Conservation (phyloP, 2,888 invertebrate species). For the Linnaemya tessellans region DNA sequence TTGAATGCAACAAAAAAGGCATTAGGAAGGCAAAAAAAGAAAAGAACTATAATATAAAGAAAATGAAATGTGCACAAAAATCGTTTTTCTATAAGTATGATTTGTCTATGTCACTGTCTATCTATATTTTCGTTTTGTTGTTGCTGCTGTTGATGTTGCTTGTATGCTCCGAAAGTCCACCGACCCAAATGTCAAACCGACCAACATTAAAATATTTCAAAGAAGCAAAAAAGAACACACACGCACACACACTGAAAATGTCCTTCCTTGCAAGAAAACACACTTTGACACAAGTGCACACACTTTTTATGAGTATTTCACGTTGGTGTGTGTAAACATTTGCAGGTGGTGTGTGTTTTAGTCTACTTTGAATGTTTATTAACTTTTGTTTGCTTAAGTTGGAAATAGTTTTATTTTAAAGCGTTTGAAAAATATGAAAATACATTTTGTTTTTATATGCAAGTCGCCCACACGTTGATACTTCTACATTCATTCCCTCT, state of each 20-base stretch:
- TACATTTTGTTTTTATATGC: background rate
- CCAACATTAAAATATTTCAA: conserved; percentile 53
- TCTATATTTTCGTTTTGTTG: conserved; percentile 74
- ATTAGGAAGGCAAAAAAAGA: conserved; percentile 47
- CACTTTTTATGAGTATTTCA: background rate
- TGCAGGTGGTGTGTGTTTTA: conserved; percentile 7
- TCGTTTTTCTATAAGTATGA: conserved; percentile 73
- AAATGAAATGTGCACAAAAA: conserved; percentile 68
- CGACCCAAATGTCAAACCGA: conserved; percentile 70
- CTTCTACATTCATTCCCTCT: background rate
- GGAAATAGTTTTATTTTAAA: conserved; percentile 30
- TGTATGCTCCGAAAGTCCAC: conserved; percentile 58
- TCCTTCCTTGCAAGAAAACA: conserved; percentile 56
- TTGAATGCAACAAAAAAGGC: background rate
- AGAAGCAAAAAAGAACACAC: background rate
- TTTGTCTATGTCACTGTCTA: conserved; percentile 70
- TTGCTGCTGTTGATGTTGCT: conserved; percentile 48
- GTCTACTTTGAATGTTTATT: conserved; percentile 21
- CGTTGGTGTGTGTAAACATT: background rate
- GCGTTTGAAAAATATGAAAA: background rate
- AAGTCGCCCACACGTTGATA: background rate
- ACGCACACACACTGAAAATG: conserved; percentile 37
- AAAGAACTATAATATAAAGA: conserved; percentile 64
- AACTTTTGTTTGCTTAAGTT: conserved; percentile 17
- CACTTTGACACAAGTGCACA: conserved; percentile 14